phyloP scores from a whole-genome alignment of 2,888 invertebrate genomes.

The Heliconius charithonia region DNA sequence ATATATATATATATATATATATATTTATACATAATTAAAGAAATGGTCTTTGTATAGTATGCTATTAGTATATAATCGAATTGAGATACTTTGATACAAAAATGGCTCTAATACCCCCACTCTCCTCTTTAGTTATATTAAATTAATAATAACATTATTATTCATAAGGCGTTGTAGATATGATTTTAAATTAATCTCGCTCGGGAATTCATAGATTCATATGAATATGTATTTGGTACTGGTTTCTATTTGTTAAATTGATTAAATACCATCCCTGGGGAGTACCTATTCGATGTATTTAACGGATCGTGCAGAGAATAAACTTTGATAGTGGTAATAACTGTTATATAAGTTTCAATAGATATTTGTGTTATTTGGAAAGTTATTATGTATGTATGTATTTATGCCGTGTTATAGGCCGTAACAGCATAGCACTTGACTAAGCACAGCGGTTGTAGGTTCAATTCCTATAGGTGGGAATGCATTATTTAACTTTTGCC shows the following conservation, averaged over 20 bases:
- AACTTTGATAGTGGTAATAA: background rate
- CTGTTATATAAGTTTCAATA: conserved; percentile 3
- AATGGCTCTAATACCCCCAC: no score
- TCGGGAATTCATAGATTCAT: conserved; percentile 31
- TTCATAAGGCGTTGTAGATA: conserved; percentile 27
- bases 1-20: no score
- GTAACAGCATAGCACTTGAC: no score
- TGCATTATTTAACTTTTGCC: no score
- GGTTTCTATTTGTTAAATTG: conserved; percentile 32
- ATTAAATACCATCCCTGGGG: conserved; percentile 28
- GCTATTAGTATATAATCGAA: no score
- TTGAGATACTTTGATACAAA: no score
- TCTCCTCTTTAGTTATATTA: background rate
- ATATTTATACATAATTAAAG: no score
- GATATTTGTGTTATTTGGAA: background rate
- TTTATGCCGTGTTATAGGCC: no score
- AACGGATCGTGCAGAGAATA: conserved; percentile 2
- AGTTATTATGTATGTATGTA: background rate
- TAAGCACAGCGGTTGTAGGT: no score
- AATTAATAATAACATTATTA: conserved; percentile 13
- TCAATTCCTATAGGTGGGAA: no score
- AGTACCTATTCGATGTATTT: background rate
- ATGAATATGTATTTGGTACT: conserved; percentile 36
- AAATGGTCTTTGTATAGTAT: no score
- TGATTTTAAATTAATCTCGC: conserved; percentile 33